Percentiles rank a stretch among this genome's conserved stretches.
Evolutionary conservation across 23 tunicate genomes (phyloP).

Genomic region (Halocynthia aurantium): DNA sequence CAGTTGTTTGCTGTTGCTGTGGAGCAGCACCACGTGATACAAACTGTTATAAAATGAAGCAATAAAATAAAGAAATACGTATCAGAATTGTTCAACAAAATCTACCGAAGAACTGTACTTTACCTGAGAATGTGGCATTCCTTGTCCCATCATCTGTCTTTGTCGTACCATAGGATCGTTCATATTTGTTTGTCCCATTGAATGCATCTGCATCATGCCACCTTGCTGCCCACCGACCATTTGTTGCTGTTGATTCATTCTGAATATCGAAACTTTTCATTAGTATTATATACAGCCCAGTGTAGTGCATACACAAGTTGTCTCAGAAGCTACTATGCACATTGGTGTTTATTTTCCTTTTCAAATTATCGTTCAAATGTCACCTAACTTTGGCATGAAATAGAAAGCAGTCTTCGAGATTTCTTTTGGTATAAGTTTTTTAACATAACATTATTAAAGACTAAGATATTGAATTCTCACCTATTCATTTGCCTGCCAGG

Average conservation of each 20-base stretch:
- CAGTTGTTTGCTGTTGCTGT: too few relatives aligned
- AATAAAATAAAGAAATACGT: too few relatives aligned
- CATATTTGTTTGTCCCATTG: constrained; percentile 9
- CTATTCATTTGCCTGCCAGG: constrained; percentile 10
- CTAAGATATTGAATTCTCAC: background rate
- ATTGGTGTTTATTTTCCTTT: background rate
- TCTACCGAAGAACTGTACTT: too few relatives aligned
- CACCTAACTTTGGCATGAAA: too few relatives aligned
- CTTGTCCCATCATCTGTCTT: constrained; percentile 10
- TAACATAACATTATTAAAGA: too few relatives aligned
- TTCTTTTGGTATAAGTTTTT: too few relatives aligned
- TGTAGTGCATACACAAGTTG: background rate
- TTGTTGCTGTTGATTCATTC: constrained; percentile 15
- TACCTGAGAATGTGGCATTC: background rate
- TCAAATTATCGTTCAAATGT: background rate
- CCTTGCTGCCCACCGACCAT: constrained; percentile 12
- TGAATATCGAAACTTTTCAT: too few relatives aligned
- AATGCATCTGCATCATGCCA: constrained; percentile 5
- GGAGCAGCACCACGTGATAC: too few relatives aligned
- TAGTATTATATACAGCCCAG: too few relatives aligned
- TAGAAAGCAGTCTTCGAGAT: too few relatives aligned
- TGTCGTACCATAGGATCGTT: constrained; percentile 10
- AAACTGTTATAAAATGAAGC: too few relatives aligned
- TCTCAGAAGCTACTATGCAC: background rate
- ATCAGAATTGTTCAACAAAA: too few relatives aligned